Base-by-base conservation (phyloP, 1,140 invertebrate species). In the Dryas iulia region DNA sequence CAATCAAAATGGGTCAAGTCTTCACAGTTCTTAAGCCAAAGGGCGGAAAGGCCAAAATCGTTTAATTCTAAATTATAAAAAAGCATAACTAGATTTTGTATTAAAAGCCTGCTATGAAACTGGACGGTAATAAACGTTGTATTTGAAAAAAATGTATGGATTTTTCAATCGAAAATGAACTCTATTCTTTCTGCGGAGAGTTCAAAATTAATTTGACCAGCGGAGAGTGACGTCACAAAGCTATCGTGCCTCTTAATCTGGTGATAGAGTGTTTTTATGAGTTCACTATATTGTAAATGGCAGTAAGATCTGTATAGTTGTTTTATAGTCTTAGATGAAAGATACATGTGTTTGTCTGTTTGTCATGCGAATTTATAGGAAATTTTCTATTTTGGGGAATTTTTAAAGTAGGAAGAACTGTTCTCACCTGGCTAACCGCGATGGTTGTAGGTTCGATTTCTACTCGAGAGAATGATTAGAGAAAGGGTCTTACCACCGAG, bases 191-290 rank as follows among this genome's bases (percentile, higher is more conserved):
- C 21, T 18, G 24, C 0, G 5, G 76, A 79, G 70, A 54, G 65
- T 67, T 47, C 35, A 66, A 58, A 60, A 69, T 78, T 1, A n/a
- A n/a, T n/a, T n/a, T n/a, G n/a, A n/a, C n/a, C n/a, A n/a, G n/a
- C n/a, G n/a, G n/a, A n/a, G n/a, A 35, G 68, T 79, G 72, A 76
- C 73, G 77, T 79, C 79, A 78, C 62, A 71, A 14, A 30, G 59
- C 66, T 83, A 83, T 83, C 81, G 80, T 76, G 72, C 65, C 66
- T 78, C 81, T 83, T 81, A 83, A 83, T 83, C 81, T 81, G 47
- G 70, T 73, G 77, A 83, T 83, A 66, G 64, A 14, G 66, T 75
- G 78, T 77, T 82, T 83, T 83, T 83, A 83, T 78, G 81, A 78
- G 66, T 39, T 59, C 71, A 66, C 65, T 76, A 81, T 78, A 83